Conservation (phyloP, 2,113 vertebrate genomes). For the Aspiorhynchus laticeps region DNA sequence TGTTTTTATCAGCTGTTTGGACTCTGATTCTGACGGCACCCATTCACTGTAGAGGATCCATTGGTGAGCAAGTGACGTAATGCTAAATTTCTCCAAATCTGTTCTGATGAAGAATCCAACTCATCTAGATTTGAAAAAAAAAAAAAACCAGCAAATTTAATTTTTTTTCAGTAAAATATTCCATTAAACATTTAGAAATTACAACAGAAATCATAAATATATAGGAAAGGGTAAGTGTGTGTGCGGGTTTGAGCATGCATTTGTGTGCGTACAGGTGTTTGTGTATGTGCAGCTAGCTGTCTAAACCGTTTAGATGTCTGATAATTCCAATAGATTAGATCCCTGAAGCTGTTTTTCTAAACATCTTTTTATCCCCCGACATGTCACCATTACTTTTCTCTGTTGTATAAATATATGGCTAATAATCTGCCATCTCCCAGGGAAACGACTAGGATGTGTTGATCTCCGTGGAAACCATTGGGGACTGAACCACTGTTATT, state of each 20-base stretch:
- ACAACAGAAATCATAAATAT: neutral
- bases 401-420: conserved; percentile 28
- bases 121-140: too few species aligned
- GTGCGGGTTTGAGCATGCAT: neutral
- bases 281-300: neutral
- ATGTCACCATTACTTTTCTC: conserved; percentile 29
- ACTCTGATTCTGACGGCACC: neutral
- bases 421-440: conserved; percentile 14
- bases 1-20: too few species aligned
- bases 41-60: neutral
- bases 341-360: conserved; percentile 13
- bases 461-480: neutral
- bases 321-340: conserved; percentile 3
- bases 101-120: neutral
- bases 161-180: neutral
- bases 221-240: neutral
- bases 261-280: neutral
- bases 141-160: neutral
- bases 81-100: neutral
- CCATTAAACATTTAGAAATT: neutral
- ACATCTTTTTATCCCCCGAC: neutral
- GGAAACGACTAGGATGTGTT: neutral
- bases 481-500: neutral
- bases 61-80: neutral
- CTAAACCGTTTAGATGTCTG: neutral